phyloP scores from a whole-genome alignment of 2,113 vertebrate species.

The Otolemur garnettii region DNA sequence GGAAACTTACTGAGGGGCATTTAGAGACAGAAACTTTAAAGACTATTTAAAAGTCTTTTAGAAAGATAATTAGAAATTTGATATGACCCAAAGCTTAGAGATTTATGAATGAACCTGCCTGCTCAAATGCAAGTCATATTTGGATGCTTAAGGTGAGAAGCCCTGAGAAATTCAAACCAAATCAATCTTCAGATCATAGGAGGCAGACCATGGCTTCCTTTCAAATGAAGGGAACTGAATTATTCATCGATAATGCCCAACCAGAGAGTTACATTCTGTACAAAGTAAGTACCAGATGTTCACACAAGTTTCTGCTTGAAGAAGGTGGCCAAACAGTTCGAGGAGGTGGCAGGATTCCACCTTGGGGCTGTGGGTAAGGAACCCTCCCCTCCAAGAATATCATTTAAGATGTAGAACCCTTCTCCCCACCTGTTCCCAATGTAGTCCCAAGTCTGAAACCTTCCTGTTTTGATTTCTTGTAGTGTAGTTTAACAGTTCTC shows the following conservation, averaged over 20 bases:
- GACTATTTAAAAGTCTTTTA: slow-evolving; percentile 15
- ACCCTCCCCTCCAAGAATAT: background rate
- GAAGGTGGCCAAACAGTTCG: background rate
- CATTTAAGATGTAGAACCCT: background rate
- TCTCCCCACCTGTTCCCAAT: background rate
- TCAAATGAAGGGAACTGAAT: background rate
- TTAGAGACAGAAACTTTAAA: slow-evolving; percentile 20
- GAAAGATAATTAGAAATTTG: background rate
- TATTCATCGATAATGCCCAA: background rate
- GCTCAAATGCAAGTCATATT: background rate
- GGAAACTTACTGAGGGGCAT: background rate
- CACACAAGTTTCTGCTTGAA: background rate
- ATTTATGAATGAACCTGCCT: slow-evolving; percentile 29
- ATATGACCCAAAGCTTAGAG: slow-evolving; percentile 5
- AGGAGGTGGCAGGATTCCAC: background rate
- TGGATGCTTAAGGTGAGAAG: background rate
- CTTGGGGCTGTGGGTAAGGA: background rate
- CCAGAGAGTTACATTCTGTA: background rate
- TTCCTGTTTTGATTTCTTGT: background rate
- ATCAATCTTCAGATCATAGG: background rate
- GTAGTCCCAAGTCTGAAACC: background rate
- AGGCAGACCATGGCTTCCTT: background rate
- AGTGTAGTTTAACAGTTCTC: background rate
- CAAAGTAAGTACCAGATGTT: background rate
- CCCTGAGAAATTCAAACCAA: background rate